Percentiles rank a stretch among this genome's conserved stretches.
Evolutionary conservation across 2,113 vertebrate species (phyloP).

Genomic region (Marmota monax): DNA sequence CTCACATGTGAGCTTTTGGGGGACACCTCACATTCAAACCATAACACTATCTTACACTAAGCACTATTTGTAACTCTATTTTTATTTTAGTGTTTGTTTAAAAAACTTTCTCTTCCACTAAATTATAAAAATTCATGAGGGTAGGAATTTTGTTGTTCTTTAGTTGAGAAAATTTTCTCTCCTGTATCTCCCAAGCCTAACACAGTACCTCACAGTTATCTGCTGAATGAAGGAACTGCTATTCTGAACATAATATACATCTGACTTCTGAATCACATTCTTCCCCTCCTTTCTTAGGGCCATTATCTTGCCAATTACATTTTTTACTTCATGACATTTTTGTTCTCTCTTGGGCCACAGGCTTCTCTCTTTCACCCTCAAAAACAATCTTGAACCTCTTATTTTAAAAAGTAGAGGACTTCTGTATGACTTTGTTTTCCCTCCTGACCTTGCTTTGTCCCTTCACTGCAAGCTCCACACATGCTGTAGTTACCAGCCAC

Average conservation of each 20-base stretch:
- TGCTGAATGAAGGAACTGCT: background rate
- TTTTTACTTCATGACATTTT: background rate
- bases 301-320: background rate
- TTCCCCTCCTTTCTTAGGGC: background rate
- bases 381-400: background rate
- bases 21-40: too few species aligned
- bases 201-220: background rate
- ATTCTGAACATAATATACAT: background rate
- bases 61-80: background rate
- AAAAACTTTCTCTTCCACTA: background rate
- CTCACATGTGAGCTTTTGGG: too few species aligned
- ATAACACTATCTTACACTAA: background rate
- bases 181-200: background rate
- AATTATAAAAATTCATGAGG: background rate
- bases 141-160: background rate
- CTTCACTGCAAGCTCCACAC: background rate
- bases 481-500: background rate
- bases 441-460: background rate
- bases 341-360: background rate
- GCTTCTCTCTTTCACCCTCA: background rate
- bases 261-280: background rate
- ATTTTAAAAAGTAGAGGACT: background rate
- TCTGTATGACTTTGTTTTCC: background rate
- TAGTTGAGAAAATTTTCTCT: background rate
- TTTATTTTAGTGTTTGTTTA: slow-evolving; percentile 14